phyloP scores from a whole-genome alignment of 2,888 invertebrate genomes.

The Rhopalosiphum nymphaeae region DNA sequence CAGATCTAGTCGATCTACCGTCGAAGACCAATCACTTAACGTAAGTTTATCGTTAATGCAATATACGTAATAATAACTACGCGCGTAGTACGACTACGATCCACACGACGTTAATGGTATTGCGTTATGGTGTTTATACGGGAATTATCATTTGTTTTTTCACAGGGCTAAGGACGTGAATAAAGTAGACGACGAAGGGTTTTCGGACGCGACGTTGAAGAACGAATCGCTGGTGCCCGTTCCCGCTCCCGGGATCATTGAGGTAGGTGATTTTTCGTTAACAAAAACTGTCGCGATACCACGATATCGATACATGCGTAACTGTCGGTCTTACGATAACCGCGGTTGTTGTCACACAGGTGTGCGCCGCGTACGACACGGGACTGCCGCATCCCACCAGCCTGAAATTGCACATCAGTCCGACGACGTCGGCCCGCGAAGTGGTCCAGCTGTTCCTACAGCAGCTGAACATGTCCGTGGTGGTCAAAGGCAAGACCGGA shows the following conservation, averaged over 20 bases:
- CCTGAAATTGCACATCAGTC: slow-evolving; percentile 92
- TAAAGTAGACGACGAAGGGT: slow-evolving; percentile 26
- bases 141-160: neutral
- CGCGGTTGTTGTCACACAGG: slow-evolving; percentile 73
- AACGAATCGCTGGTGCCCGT: slow-evolving; percentile 69
- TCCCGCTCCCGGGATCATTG: slow-evolving; percentile 74
- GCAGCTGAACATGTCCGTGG: slow-evolving; percentile 93
- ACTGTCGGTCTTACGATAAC: neutral
- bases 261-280: slow-evolving; percentile 72
- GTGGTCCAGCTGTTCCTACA: slow-evolving; percentile 96
- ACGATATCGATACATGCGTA: neutral
- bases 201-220: slow-evolving; percentile 24
- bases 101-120: neutral
- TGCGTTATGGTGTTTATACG: neutral
- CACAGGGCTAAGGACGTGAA: slow-evolving; percentile 28
- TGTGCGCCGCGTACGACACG: slow-evolving; percentile 96
- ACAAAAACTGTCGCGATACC: no score
- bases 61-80: neutral
- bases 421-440: slow-evolving; percentile 92
- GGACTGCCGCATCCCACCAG: slow-evolving; percentile 94
- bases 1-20: slow-evolving; percentile 39
- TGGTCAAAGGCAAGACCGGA: slow-evolving; percentile 86
- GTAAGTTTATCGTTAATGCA: slow-evolving; percentile 22
- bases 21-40: neutral
- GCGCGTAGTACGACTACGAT: neutral